A percentile compares a stretch with the other conserved stretches of the same genome.
These are phyloP conservation scores for Flexamia atlantica DNA, from an alignment of 2,888 invertebrate genomes.

Conservation along the genomic window DNA sequence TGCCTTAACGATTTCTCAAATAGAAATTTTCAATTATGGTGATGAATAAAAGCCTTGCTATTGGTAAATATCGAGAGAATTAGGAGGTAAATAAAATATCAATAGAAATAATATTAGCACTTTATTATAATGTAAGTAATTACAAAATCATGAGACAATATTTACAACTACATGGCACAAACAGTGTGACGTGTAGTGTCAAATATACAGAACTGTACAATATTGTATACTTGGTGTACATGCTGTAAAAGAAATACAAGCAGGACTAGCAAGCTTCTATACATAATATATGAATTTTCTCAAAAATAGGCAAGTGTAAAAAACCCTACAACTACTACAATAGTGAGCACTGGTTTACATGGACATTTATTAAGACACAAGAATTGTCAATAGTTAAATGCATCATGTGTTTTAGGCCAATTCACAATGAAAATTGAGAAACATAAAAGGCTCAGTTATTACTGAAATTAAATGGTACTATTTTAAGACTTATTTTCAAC, in stretches of 20 bases:
- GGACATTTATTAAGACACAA: conserved; percentile 5
- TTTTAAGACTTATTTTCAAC: too few species aligned
- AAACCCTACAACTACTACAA: not conserved
- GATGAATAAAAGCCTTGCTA: too few species aligned
- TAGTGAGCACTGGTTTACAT: conserved; percentile 12
- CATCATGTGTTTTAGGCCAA: not conserved
- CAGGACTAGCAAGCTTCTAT: not conserved
- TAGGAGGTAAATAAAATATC: not conserved
- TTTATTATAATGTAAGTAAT: conserved; percentile 40
- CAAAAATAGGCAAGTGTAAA: not conserved
- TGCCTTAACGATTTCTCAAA: too few species aligned
- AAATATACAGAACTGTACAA: conserved; percentile 48
- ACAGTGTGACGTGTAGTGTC: conserved; percentile 41
- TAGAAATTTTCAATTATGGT: too few species aligned
- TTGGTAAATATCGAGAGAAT: too few species aligned
- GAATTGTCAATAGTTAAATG: not conserved
- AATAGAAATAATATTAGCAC: conserved; percentile 46
- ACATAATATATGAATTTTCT: not conserved
- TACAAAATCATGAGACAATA: conserved; percentile 43
- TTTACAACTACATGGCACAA: conserved; percentile 57
- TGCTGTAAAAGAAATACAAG: not conserved
- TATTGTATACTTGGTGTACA: not conserved
- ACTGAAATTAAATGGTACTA: too few species aligned
- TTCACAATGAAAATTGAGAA: not conserved
- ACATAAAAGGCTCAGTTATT: too few species aligned